Conservation (phyloP, 2,113 vertebrate genomes). For the Circaetus cinerascens region DNA sequence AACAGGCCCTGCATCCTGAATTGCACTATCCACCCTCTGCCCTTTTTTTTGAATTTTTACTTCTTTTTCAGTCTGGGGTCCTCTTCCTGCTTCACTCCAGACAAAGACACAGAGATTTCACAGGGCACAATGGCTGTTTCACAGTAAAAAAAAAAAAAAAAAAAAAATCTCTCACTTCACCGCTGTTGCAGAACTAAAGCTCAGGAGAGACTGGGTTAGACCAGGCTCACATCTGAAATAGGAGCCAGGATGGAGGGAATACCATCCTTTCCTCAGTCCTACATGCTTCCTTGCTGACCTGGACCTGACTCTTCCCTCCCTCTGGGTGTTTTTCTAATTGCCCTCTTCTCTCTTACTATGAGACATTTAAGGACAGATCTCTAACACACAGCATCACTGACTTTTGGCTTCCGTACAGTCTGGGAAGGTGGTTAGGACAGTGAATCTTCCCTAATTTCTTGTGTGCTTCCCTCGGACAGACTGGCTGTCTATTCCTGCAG, state of each 20-base stretch:
- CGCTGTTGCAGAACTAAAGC: not conserved
- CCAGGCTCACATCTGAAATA: not conserved
- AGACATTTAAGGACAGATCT: not conserved
- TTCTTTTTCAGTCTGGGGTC: not conserved
- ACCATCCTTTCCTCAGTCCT: not conserved
- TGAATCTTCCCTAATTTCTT: not conserved
- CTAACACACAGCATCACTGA: not conserved
- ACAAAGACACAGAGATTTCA: not conserved
- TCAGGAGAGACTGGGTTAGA: not conserved
- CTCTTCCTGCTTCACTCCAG: not conserved
- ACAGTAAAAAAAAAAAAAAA: not conserved
- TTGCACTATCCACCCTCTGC: not conserved
- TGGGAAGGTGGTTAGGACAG: not conserved
- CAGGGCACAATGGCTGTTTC: not conserved
- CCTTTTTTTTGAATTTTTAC: not conserved
- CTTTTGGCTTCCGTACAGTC: not conserved
- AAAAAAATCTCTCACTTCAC: fast-evolving
- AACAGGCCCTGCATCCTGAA: not conserved
- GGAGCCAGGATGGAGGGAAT: not conserved
- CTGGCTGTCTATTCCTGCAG: not conserved
- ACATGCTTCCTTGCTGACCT: not conserved
- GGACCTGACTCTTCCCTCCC: not conserved
- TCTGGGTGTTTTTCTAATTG: not conserved
- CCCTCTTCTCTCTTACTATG: not conserved
- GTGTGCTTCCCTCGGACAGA: fast-evolving